Percentiles rank a stretch among this genome's conserved stretches.
These are phyloP conservation scores for Drosophila peninsularis DNA, from an alignment of 2,888 invertebrate genomes.

Conservation along the genomic window DNA sequence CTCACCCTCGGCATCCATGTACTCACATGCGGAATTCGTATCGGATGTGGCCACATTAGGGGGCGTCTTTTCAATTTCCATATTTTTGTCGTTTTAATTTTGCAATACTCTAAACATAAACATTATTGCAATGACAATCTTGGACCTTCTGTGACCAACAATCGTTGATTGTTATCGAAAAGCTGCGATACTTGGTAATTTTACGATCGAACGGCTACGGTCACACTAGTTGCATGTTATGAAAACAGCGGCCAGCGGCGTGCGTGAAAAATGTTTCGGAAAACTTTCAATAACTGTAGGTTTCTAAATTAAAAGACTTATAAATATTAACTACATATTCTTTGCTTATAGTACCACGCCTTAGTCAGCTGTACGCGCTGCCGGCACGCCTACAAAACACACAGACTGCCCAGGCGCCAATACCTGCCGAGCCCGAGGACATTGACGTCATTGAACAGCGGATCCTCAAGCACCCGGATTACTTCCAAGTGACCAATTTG, in stretches of 20 bases:
- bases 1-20: slow-evolving; percentile 80
- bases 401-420: slow-evolving; percentile 43
- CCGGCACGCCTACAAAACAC: slow-evolving; percentile 62
- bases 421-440: slow-evolving; percentile 65
- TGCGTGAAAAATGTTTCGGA: slow-evolving; percentile 69
- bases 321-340: slow-evolving; percentile 10
- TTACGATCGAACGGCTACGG: background rate
- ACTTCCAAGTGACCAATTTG: slow-evolving; percentile 93
- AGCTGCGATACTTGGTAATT: background rate
- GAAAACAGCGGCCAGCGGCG: slow-evolving; percentile 62
- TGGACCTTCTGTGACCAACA: slow-evolving; percentile 12
- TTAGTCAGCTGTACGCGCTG: slow-evolving; percentile 53
- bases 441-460: slow-evolving; percentile 76
- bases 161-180: slow-evolving; percentile 36
- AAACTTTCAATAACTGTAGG: slow-evolving; percentile 73
- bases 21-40: slow-evolving; percentile 73
- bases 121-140: slow-evolving; percentile 33
- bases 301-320: slow-evolving; percentile 25
- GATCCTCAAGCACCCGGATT: slow-evolving; percentile 88
- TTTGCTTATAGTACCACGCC: slow-evolving; percentile 52
- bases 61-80: slow-evolving; percentile 73
- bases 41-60: slow-evolving; percentile 54
- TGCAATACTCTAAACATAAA: slow-evolving; percentile 52
- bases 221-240: slow-evolving; percentile 57
- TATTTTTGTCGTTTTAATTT: slow-evolving; percentile 35